Percentiles rank a stretch among this genome's conserved stretches.
Evolutionary conservation across 2,797 vertebrate genomes (phyloP).

Genomic region (Coilia nasus): DNA sequence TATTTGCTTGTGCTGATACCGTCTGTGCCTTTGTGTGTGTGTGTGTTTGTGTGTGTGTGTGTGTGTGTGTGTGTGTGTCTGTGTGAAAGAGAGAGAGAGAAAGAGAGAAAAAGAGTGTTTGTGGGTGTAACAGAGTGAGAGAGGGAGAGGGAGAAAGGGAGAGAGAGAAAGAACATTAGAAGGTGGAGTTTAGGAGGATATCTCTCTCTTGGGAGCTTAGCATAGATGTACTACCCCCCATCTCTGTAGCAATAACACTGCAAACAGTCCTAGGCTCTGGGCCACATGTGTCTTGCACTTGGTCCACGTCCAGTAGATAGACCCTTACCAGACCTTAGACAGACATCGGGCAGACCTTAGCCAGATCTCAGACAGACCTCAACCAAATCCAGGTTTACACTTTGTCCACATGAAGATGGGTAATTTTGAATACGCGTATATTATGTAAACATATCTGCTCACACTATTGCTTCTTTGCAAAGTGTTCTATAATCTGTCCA

Average conservation of each 20-base stretch:
- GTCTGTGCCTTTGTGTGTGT: not conserved
- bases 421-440: too few relatives aligned
- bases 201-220: not conserved
- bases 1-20: not conserved
- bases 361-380: not conserved
- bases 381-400: not conserved
- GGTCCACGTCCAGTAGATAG: not conserved
- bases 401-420: too few relatives aligned
- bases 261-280: not conserved
- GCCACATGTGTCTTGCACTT: not conserved
- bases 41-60: not conserved
- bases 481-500: too few relatives aligned
- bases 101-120: too few relatives aligned
- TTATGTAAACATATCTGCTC: too few relatives aligned
- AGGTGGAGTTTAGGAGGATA: not conserved
- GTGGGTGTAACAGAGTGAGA: too few relatives aligned
- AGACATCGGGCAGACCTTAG: too few relatives aligned
- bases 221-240: not conserved
- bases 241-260: slow-evolving; percentile 11
- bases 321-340: too few relatives aligned
- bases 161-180: not conserved
- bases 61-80: not conserved
- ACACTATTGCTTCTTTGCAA: too few relatives aligned
- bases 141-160: too few relatives aligned
- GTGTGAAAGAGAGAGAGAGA: not conserved